These are phyloP conservation scores for Calameuta pallipes DNA, from an alignment of 2,888 invertebrate species.

Conservation along the genomic window DNA sequence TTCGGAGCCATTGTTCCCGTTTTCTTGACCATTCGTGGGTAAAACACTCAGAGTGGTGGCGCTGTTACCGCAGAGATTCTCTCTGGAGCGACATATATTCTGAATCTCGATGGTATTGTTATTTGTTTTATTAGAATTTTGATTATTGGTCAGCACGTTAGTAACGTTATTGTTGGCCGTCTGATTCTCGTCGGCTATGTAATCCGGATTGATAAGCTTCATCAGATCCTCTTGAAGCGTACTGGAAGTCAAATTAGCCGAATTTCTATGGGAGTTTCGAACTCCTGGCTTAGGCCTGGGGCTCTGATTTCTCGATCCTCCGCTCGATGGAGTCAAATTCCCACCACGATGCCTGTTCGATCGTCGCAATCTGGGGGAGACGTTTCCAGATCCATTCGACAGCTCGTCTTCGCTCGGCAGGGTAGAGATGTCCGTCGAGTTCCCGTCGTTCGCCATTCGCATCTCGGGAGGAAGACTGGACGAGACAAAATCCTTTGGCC, in stretches of 20 bases:
- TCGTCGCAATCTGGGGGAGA: conserved; percentile 68
- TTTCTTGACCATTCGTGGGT: conserved; percentile 56
- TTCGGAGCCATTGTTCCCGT: conserved; percentile 65
- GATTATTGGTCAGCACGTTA: conserved; percentile 40
- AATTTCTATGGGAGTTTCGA: conserved; percentile 71
- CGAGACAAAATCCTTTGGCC: conserved; percentile 55
- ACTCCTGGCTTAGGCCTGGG: conserved; percentile 73
- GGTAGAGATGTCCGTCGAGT: conserved; percentile 66
- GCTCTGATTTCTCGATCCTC: conserved; percentile 72
- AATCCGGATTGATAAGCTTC: conserved; percentile 86
- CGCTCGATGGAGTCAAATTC: conserved; percentile 66
- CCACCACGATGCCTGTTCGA: conserved; percentile 66
- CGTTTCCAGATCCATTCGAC: conserved; percentile 70
- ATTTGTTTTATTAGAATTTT: conserved; percentile 46
- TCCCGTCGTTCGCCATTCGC: conserved; percentile 64
- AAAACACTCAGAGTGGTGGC: conserved; percentile 58
- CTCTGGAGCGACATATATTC: conserved; percentile 63
- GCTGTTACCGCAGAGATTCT: conserved; percentile 63
- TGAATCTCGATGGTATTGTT: conserved; percentile 62
- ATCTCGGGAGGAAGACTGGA: conserved; percentile 65
- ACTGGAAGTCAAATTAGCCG: conserved; percentile 71
- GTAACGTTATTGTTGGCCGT: conserved; percentile 53
- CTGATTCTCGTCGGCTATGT: conserved; percentile 59
- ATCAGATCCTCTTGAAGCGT: conserved; percentile 87
- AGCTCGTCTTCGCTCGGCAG: conserved; percentile 70